phyloP scores from a whole-genome alignment of 2,888 invertebrate species.

The Acrobasis repandana region DNA sequence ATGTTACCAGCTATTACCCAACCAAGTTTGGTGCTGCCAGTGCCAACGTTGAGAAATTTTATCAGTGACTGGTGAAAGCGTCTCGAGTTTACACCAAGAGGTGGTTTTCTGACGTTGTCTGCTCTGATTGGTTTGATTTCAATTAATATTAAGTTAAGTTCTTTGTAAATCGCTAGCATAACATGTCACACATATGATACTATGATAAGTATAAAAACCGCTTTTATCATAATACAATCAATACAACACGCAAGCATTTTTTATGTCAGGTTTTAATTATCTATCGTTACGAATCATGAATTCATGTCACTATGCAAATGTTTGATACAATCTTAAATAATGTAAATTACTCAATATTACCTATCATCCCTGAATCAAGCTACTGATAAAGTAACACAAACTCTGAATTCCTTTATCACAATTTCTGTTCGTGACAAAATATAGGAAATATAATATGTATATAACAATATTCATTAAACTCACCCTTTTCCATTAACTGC shows the following conservation, averaged over 20 bases:
- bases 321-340: too few species aligned
- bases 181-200: neutral
- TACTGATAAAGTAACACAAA: neutral
- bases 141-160: neutral
- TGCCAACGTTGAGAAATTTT: constrained; percentile 33
- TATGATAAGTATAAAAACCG: too few species aligned
- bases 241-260: too few species aligned
- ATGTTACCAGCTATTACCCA: constrained; percentile 27
- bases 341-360: neutral
- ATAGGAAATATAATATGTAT: neutral
- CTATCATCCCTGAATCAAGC: neutral
- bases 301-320: too few species aligned
- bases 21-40: constrained; percentile 24
- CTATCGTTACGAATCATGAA: too few species aligned
- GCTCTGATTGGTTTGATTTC: constrained; percentile 15
- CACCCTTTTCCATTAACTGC: constrained; percentile 7
- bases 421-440: neutral
- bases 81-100: constrained; percentile 22
- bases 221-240: too few species aligned
- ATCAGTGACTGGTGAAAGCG: constrained; percentile 36
- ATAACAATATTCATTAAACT: neutral
- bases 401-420: neutral
- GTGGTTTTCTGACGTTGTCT: constrained; percentile 12
- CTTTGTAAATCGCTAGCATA: too few species aligned
- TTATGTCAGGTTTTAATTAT: too few species aligned